phyloP scores from a whole-genome alignment of 2,797 vertebrate genomes.

The Catostomus latipinnis region DNA sequence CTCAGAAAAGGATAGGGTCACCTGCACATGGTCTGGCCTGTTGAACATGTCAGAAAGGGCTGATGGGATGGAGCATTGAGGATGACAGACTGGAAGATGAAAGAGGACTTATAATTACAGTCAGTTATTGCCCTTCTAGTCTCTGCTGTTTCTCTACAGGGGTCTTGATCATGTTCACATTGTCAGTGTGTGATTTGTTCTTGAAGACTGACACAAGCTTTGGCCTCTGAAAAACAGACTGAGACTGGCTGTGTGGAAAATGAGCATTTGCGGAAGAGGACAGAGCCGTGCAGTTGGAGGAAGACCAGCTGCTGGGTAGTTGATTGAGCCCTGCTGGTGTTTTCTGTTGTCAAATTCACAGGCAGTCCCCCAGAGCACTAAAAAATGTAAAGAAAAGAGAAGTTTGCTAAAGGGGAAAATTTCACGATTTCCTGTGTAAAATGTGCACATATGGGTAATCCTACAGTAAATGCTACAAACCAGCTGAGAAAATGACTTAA shows the following conservation, averaged over 20 bases:
- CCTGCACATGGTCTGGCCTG: background rate
- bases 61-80: background rate
- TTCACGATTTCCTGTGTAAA: background rate
- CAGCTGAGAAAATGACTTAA: background rate
- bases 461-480: background rate
- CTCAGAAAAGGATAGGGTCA: constrained; percentile 22
- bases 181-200: constrained; percentile 56
- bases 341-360: constrained; percentile 64
- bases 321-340: constrained; percentile 58
- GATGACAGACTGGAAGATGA: constrained; percentile 13
- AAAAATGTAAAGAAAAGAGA: constrained; percentile 29
- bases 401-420: background rate
- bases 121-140: constrained; percentile 6
- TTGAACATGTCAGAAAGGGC: constrained; percentile 16
- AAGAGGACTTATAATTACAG: background rate
- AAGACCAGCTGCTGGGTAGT: constrained; percentile 48
- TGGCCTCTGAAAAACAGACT: constrained; percentile 19
- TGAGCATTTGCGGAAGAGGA: constrained; percentile 9
- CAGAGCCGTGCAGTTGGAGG: constrained; percentile 9
- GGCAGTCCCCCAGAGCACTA: constrained; percentile 63
- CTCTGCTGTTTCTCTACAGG: constrained; percentile 54
- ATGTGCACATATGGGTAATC: background rate
- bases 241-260: constrained; percentile 13
- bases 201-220: constrained; percentile 73
- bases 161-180: constrained; percentile 60